Conservation (phyloP, 64 coral and sea anemone genomes). For the Stylophora pistillata region DNA sequence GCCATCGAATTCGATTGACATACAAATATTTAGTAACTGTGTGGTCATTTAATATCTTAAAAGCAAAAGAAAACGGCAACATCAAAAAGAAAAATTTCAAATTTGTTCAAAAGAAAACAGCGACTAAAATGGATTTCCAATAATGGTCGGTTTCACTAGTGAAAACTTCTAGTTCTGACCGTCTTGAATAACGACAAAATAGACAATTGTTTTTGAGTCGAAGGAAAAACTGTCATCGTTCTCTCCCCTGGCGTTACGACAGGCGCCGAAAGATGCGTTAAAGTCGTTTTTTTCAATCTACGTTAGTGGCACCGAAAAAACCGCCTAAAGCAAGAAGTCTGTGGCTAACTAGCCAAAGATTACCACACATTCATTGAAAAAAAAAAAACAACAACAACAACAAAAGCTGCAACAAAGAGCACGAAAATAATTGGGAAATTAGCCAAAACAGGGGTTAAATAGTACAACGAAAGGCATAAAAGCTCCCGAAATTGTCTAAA, state of each 20-base stretch:
- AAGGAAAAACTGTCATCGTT: not conserved
- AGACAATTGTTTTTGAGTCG: conserved; percentile 10
- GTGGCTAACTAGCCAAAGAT: not conserved
- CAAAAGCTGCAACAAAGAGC: not conserved
- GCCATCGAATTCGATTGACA: not conserved
- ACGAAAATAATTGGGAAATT: not conserved
- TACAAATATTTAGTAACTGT: conserved; percentile 4
- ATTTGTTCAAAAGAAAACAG: not conserved
- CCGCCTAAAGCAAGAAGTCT: not conserved
- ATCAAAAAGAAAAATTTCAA: not conserved
- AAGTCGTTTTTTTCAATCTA: not conserved
- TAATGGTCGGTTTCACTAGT: not conserved
- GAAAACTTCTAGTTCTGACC: not conserved
- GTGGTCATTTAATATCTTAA: conserved; percentile 35
- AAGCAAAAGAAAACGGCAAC: conserved; percentile 15
- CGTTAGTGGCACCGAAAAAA: not conserved
- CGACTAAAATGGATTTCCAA: not conserved
- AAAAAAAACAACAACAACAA: not conserved
- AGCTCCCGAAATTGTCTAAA: not conserved
- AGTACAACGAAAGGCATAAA: not conserved
- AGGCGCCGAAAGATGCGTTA: conserved; percentile 14
- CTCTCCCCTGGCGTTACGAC: not conserved
- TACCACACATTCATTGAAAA: not conserved
- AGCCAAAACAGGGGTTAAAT: not conserved
- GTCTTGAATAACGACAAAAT: not conserved